These are phyloP conservation scores for Parapsyche elsis DNA, from an alignment of 1,140 invertebrate species.

Conservation along the genomic window DNA sequence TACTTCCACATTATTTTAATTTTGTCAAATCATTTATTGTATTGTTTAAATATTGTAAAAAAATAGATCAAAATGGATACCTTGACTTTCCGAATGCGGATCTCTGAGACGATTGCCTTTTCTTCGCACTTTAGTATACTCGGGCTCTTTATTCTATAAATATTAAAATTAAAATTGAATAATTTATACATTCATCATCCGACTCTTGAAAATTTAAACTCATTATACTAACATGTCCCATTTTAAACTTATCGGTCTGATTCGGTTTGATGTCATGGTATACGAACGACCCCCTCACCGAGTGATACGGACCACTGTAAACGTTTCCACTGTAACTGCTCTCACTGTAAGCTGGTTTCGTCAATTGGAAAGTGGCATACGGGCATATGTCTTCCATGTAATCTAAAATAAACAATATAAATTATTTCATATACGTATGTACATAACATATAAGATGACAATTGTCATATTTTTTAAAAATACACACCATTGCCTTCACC, in stretches of 20 bases:
- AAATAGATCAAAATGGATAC: conserved; percentile 63
- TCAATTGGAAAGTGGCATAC: conserved; percentile 90
- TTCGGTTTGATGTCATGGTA: conserved; percentile 83
- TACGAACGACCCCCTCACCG: conserved; percentile 88
- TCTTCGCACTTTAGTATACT: conserved; percentile 84
- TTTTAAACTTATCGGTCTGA: conserved; percentile 72
- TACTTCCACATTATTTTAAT: too few relatives aligned
- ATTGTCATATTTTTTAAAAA: not conserved
- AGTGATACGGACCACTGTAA: conserved; percentile 85
- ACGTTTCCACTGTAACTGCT: conserved; percentile 91
- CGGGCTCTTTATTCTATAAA: conserved; percentile 78
- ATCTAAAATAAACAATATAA: conserved; percentile 67
- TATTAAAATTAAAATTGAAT: conserved; percentile 17
- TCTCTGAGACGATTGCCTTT: conserved; percentile 79
- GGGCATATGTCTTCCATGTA: conserved; percentile 92
- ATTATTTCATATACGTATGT: not conserved
- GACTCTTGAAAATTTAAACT: not conserved
- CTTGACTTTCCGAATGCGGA: conserved; percentile 83
- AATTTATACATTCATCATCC: not conserved
- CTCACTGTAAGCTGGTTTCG: conserved; percentile 86
- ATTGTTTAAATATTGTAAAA: not conserved
- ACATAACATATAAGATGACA: conserved; percentile 8
- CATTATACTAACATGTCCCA: conserved; percentile 68
- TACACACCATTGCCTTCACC: conserved; percentile 64
- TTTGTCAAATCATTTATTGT: too few relatives aligned